Conservation (phyloP, 2,113 vertebrate genomes). For the Myotis yumanensis region DNA sequence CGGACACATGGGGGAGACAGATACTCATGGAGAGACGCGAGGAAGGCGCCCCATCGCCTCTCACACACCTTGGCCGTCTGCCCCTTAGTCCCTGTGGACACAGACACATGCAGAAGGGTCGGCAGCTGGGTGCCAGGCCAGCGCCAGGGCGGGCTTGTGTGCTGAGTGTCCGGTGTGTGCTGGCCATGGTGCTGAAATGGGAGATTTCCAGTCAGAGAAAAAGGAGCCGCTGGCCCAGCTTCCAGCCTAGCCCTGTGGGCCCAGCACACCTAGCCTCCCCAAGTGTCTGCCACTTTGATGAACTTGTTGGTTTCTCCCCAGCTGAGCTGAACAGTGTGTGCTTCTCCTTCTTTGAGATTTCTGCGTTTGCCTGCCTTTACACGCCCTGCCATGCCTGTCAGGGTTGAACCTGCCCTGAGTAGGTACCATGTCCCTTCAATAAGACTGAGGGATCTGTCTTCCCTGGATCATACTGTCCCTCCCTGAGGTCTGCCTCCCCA, state of each 20-base stretch:
- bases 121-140: not conserved
- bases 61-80: not conserved
- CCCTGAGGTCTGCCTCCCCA: not conserved
- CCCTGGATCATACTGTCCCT: not conserved
- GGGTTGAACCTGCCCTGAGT: not conserved
- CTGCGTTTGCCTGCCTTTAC: not conserved
- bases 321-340: not conserved
- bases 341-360: not conserved
- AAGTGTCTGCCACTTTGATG: not conserved
- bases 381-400: not conserved
- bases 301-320: not conserved
- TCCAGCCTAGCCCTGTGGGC: not conserved
- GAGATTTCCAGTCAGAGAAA: not conserved
- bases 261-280: not conserved
- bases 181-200: constrained; percentile 58
- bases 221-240: not conserved
- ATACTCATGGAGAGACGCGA: constrained; percentile 41
- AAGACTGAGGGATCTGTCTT: not conserved
- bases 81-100: not conserved
- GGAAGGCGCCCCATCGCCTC: not conserved
- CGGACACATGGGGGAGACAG: constrained; percentile 76
- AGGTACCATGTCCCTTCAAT: not conserved
- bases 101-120: not conserved
- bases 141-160: rapidly evolving
- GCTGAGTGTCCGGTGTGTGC: rapidly evolving